Evolutionary conservation across 2,888 invertebrate genomes (phyloP), one percentile per base, ranked within the genome.

Genomic region (Leptinotarsa peninsularis): DNA sequence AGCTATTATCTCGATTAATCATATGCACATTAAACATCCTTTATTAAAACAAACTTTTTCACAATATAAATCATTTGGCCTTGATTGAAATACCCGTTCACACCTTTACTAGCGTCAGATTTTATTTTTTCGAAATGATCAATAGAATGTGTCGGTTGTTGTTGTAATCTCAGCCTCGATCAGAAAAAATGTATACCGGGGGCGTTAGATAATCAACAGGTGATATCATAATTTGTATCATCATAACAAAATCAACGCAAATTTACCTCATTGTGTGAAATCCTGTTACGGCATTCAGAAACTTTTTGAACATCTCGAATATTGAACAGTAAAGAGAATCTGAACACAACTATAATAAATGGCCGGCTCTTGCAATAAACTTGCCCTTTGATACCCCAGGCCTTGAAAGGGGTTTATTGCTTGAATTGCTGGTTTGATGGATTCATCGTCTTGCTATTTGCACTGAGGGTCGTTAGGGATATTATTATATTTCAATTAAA

Each of bases 21-120:
- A 74, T 71, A 74, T 60, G 71, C 74, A 74, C 67, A 69, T 73
- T 73, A 69, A 74, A 67, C 74, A 74, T 74, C 71, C 66, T 58
- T 74, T 67, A 67, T 74, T 71, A 74, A 71, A 67, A 71, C 50
- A 67, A 74, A 60, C 21, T 50, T 56, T 52, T 68, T 73, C 67
- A 49, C 27, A 50, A 71, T 67, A 67, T 50, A 67, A 66, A 74
- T 49, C 60, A 21, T 66, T 27, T 18, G 74, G 67, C 74, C 74
- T 74, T 74, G 67, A 43, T 71, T 67, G 52, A 27, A 71, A 70
- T 54, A 74, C 67, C 66, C 49, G 71, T 74, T 74, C 74, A 74
- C 74, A 58, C 71, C 67, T 74, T 74, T 74, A 52, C 43, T 58
- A 67, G 67, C 71, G 71, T 67, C 67, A 67, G 67, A 74, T 71